Base-by-base conservation (phyloP, 2,113 vertebrate genomes). In the Percina caprodes region DNA sequence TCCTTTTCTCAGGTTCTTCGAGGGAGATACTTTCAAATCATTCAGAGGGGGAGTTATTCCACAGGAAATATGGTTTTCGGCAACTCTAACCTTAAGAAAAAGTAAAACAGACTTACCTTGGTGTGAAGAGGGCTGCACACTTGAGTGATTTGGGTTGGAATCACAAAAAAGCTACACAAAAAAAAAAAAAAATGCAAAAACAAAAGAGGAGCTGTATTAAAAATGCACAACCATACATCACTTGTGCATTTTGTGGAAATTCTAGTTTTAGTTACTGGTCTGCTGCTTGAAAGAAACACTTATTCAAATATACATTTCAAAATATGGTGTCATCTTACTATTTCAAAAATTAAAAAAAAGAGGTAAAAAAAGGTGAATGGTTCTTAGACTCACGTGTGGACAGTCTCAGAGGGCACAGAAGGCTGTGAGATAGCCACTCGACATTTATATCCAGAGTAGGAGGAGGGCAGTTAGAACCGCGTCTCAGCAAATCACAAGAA, bases 41-140 rank as follows among this genome's bases (percentile, higher is more conserved):
- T 23, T 86, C 76, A 86, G 72, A 85, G 69, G 60, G 79, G 79
- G 79, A 52, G 79, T 84, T 86, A 80, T 86, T 86, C 70, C 73
- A 89, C 85, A 92, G 89, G 89, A 92, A 92, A 89, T 81, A 79
- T 72, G 49, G 0, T 71, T 86, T 88, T 83, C 14, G 5, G 63
- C 70, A 67, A 56, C 26, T 69, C 55, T 13, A 74, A 71, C 33
- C 42, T 65, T 2, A 46, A 73, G 21, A 68, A 54, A 75, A 69
- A 56, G 24, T 35, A 21, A 19, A 42, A 60, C 42, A 68, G n/a
- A 69, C 23, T 74, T 30, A 55, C 19, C 7, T 65, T 6, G 21
- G 15, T 70, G 19, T 79, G 23, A 69, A 54, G n/a, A 79, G 62
- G 33, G 39, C 63, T 73, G 15, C 33, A 70, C n/a, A 15, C 45